These are phyloP conservation scores for Ageneiosus marmoratus DNA, from an alignment of 2,113 vertebrate species.

Conservation along the genomic window DNA sequence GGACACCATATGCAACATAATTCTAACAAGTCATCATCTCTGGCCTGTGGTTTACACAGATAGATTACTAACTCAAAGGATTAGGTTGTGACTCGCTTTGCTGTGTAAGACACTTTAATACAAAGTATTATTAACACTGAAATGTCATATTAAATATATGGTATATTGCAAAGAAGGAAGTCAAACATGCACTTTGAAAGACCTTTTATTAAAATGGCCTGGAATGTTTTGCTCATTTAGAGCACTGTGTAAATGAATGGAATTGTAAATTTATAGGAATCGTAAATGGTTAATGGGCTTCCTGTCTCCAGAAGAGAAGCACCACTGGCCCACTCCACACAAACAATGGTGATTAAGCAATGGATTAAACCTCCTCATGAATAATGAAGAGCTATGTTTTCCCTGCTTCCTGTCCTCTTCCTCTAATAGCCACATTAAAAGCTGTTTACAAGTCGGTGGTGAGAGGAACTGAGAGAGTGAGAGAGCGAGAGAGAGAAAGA, in stretches of 20 bases:
- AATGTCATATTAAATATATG: neutral
- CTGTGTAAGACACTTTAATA: neutral
- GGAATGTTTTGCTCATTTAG: constrained; percentile 18
- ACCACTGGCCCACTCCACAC: constrained; percentile 73
- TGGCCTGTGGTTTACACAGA: neutral
- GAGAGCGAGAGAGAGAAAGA: constrained; percentile 64
- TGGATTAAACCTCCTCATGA: constrained; percentile 90
- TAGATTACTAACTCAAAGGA: constrained; percentile 4
- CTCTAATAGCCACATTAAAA: constrained; percentile 95
- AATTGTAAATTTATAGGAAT: constrained; percentile 32
- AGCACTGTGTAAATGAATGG: constrained; percentile 45
- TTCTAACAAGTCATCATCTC: constrained; percentile 6
- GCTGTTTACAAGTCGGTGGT: constrained; percentile 88
- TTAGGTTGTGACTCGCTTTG: neutral
- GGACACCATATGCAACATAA: constrained; percentile 1
- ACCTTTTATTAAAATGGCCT: neutral
- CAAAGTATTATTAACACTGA: neutral
- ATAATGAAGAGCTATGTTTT: constrained; percentile 85
- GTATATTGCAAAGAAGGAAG: neutral
- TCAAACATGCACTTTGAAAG: neutral
- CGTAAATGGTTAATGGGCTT: constrained; percentile 73
- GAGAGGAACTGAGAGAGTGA: constrained; percentile 81
- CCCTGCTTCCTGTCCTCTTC: constrained; percentile 91
- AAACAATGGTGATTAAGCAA: constrained; percentile 91
- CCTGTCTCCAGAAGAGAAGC: constrained; percentile 68